Percentiles rank a stretch among this genome's conserved stretches.
phyloP scores from a whole-genome alignment of 1,140 invertebrate genomes.

The Tetragnatha versicolor region DNA sequence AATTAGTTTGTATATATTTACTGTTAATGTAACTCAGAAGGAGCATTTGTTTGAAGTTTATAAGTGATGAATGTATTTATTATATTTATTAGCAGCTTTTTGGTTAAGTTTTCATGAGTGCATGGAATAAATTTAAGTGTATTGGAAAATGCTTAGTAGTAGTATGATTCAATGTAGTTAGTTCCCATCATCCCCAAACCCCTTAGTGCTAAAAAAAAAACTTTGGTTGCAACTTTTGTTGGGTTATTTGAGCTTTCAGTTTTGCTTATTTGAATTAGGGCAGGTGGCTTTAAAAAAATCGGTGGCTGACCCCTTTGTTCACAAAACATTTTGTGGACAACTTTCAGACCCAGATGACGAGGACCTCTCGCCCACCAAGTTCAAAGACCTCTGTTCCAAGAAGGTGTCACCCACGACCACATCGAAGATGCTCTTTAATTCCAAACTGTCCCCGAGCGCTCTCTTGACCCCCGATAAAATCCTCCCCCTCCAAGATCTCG shows the following conservation, averaged over 20 bases:
- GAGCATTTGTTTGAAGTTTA: too few species aligned
- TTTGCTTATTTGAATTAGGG: slow-evolving; percentile 16
- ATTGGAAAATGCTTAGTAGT: too few species aligned
- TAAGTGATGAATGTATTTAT: too few species aligned
- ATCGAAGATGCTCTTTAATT: slow-evolving; percentile 5
- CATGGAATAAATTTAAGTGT: too few species aligned
- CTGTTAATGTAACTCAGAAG: too few species aligned
- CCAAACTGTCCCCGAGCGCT: not conserved
- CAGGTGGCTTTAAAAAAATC: slow-evolving; percentile 29
- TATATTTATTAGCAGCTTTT: too few species aligned
- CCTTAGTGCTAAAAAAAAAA: not conserved
- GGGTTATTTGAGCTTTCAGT: slow-evolving; percentile 1
- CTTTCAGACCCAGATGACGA: slow-evolving; percentile 45
- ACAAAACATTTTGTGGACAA: slow-evolving; percentile 38
- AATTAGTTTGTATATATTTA: too few species aligned
- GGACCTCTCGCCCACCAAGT: slow-evolving; percentile 33
- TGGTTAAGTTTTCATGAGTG: too few species aligned
- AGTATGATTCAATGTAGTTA: too few species aligned
- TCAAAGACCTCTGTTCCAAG: slow-evolving; percentile 44
- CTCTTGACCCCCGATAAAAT: slow-evolving; percentile 31
- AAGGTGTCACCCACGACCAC: slow-evolving; percentile 43
- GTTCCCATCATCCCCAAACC: not conserved
- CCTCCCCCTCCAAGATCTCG: slow-evolving; percentile 33
- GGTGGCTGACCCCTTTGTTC: slow-evolving; percentile 6
- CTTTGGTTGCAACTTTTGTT: not conserved